Percentiles rank a stretch among this genome's conserved stretches.
Evolutionary conservation across 2,113 vertebrate genomes (phyloP).

Genomic region (Thryonomys swinderianus): DNA sequence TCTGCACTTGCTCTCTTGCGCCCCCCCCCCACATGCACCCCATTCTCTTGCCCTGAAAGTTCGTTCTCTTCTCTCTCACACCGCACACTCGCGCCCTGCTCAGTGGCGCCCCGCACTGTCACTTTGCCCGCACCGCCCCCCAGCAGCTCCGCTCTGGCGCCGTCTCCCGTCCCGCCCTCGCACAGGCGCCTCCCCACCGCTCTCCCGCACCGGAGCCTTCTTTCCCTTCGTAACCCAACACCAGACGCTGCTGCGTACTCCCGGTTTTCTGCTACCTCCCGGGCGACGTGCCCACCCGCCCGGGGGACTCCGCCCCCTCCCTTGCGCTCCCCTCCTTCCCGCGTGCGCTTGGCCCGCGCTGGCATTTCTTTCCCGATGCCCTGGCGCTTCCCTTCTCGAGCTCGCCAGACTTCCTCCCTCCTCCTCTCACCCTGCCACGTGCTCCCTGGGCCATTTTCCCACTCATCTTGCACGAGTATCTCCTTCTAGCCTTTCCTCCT

Average conservation of each 20-base stretch:
- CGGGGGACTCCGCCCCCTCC: not conserved
- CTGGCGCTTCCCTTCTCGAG: not conserved
- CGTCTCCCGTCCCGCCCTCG: not conserved
- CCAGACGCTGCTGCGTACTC: not conserved
- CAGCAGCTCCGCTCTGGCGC: not conserved
- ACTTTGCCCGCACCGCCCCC: not conserved
- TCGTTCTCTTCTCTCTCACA: not conserved
- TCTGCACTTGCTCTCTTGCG: not conserved
- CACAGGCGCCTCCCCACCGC: not conserved
- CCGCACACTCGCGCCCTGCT: not conserved
- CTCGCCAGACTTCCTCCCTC: not conserved
- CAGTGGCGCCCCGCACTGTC: not conserved
- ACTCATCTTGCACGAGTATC: constrained; percentile 51
- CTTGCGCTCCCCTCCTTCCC: not conserved
- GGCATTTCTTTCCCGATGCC: not conserved
- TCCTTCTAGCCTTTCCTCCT: not conserved
- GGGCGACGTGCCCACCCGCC: not conserved
- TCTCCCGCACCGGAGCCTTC: not conserved
- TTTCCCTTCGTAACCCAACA: not conserved
- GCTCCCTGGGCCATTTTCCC: not conserved
- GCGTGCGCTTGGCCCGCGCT: not conserved
- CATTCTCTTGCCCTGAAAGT: not conserved
- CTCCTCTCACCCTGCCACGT: not conserved
- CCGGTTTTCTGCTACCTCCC: not conserved
- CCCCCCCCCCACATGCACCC: not conserved